Base-by-base conservation (phyloP, 2,113 vertebrate species). In the Nibea albiflora region DNA sequence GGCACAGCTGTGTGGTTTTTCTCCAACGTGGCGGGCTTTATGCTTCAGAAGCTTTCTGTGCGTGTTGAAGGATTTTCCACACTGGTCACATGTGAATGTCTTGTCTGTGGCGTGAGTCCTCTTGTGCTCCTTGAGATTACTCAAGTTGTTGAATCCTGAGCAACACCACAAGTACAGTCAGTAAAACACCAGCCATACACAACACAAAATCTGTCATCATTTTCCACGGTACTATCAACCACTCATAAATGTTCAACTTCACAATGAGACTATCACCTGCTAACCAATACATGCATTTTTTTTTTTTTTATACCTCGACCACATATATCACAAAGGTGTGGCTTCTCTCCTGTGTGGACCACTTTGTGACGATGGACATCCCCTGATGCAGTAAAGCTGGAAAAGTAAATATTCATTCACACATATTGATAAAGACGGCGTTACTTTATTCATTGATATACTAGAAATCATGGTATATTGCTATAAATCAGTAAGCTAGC, bases 71-170 rank as follows among this genome's bases (percentile, higher is more conserved):
- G 98, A 97, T 85, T 99, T 99, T 11, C 98, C 98, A 57, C 98
- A 99, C 80, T 98, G 96, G 35, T 99, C 97, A 75, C 98, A 99
- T n/a, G 96, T 98, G 89, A 97, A 99, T 0, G 96, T 96, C 78
- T 96, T 96, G 66, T 99, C 98, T 11, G 95, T 96, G 1, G 95
- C 95, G 62, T 99, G 98, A 0, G 97, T 99, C 92, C 97, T 98
- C 83, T 97, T 98, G 91, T 99, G 98, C 76, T 99, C 98, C 92
- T 99, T 99, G 80, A 99, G 92, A 76, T 99, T 99, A 78, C 98
- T 98, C 90, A 99, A 96, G 88, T 98, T 99, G 86, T 97, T 98
- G 84, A 99, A 99, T 35, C 98, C 98, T 99, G 76, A 88, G 67
- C 5, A 54, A 88, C 4, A 61, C 46, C 6, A 54, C 14, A 65